Percentiles rank a stretch among this genome's conserved stretches.
Conservation (phyloP, 2,888 invertebrate genomes). For the Osedax fenrisi region DNA sequence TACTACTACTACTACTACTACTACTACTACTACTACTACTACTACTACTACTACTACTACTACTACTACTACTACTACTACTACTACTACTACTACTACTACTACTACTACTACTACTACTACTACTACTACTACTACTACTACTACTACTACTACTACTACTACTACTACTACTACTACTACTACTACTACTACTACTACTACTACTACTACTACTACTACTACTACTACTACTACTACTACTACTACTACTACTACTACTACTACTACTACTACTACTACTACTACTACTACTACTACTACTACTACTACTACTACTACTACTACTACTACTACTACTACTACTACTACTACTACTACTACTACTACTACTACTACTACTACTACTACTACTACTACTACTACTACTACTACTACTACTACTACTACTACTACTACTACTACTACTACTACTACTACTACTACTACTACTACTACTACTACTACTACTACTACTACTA, state of each 20-base stretch:
- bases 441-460: too few relatives aligned
- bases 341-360: too few relatives aligned
- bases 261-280: constrained; percentile 24
- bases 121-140: constrained; percentile 22
- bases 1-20: constrained; percentile 22
- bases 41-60: constrained; percentile 18
- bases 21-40: constrained; percentile 19
- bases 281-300: too few relatives aligned
- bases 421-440: too few relatives aligned
- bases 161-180: constrained; percentile 25
- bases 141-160: constrained; percentile 25
- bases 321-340: too few relatives aligned
- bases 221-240: constrained; percentile 24
- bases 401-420: too few relatives aligned
- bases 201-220: constrained; percentile 23
- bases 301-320: too few relatives aligned
- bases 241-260: constrained; percentile 23
- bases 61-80: constrained; percentile 23
- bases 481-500: too few relatives aligned
- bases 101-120: background rate
- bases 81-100: constrained; percentile 24
- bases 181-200: constrained; percentile 24
- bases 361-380: too few relatives aligned
- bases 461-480: too few relatives aligned
- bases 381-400: too few relatives aligned